Percentiles rank a stretch among this genome's conserved stretches.
Conservation (phyloP, 2,113 vertebrate genomes). For the Cottus gobio region DNA sequence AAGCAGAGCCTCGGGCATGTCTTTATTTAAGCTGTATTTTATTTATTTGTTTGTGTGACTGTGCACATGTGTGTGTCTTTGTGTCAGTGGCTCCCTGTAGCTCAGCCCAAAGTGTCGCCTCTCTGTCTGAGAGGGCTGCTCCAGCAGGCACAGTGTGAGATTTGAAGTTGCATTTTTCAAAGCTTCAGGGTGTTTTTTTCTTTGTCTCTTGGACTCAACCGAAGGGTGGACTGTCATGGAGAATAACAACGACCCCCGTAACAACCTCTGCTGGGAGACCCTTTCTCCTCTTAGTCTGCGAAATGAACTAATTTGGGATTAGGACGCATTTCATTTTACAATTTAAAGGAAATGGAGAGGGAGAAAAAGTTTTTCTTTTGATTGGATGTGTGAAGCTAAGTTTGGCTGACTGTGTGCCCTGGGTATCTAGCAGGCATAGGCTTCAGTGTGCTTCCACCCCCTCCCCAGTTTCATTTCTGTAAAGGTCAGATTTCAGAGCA, state of each 20-base stretch:
- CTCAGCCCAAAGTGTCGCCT: constrained; percentile 31
- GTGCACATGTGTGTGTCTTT: constrained; percentile 22
- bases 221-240: constrained; percentile 42
- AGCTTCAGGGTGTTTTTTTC: neutral
- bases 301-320: constrained; percentile 40
- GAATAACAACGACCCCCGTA: neutral
- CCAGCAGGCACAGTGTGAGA: constrained; percentile 45
- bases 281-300: neutral
- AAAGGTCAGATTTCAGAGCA: constrained; percentile 63
- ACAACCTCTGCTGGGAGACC: constrained; percentile 6
- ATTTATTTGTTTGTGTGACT: constrained; percentile 40
- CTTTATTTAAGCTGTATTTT: constrained; percentile 24
- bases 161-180: constrained; percentile 35
- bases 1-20: constrained; percentile 11
- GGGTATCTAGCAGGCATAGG: constrained; percentile 26
- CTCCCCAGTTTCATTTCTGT: constrained; percentile 54
- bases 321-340: constrained; percentile 13
- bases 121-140: constrained; percentile 38
- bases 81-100: constrained; percentile 32
- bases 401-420: constrained; percentile 12
- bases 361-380: neutral
- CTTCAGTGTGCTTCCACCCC: constrained; percentile 21
- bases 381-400: constrained; percentile 2
- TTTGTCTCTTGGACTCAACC: constrained; percentile 30
- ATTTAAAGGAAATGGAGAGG: neutral